These are phyloP conservation scores for Scaptomyza polygonia DNA, from an alignment of 2,888 invertebrate species.

Conservation along the genomic window DNA sequence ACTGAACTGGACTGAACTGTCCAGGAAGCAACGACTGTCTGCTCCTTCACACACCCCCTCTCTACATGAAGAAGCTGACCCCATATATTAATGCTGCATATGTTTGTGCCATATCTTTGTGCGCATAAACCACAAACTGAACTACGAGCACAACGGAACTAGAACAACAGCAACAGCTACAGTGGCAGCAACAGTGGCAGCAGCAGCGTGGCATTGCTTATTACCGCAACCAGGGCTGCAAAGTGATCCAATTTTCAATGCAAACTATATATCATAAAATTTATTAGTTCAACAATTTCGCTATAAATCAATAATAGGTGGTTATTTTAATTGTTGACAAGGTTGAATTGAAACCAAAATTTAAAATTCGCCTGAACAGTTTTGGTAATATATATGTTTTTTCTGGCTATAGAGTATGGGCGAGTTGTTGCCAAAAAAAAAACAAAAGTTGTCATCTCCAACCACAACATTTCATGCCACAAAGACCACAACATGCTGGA, in stretches of 20 bases:
- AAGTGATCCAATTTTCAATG: constrained; percentile 5
- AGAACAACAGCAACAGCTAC: constrained; percentile 43
- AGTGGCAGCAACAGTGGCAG: constrained; percentile 28
- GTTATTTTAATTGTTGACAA: not conserved
- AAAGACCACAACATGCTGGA: constrained; percentile 38
- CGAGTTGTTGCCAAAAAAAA: constrained; percentile 18
- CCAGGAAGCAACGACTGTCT: constrained; percentile 57
- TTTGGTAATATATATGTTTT: constrained; percentile 10
- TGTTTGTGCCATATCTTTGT: constrained; percentile 73
- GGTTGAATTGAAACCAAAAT: not conserved
- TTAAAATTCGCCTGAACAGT: not conserved
- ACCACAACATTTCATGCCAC: constrained; percentile 42
- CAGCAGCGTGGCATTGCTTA: constrained; percentile 41
- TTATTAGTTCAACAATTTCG: not conserved
- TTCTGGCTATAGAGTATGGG: not conserved
- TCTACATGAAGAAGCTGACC: constrained; percentile 25
- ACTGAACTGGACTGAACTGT: constrained; percentile 32
- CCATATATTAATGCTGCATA: constrained; percentile 75
- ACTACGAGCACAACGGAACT: constrained; percentile 66
- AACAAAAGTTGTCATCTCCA: constrained; percentile 14
- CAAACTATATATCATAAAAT: not conserved
- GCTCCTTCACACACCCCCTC: not conserved
- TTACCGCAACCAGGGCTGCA: constrained; percentile 49
- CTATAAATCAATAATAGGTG: not conserved
- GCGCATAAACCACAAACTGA: constrained; percentile 75